These are phyloP conservation scores for Gulo gulo DNA, from an alignment of 2,113 vertebrate genomes.

Conservation along the genomic window DNA sequence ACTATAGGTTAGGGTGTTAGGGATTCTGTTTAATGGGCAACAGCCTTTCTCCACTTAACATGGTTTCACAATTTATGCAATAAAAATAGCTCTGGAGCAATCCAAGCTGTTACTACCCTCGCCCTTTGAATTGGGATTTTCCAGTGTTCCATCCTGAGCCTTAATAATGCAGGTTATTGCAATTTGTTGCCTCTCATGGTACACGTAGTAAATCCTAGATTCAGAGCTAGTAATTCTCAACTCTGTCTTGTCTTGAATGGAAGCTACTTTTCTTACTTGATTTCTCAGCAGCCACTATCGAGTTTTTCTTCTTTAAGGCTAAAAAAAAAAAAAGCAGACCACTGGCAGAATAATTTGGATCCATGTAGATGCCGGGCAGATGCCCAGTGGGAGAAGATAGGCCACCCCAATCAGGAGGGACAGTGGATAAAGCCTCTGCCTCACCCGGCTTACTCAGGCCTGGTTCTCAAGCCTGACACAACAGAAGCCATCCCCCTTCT, in stretches of 20 bases:
- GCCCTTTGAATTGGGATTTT: conserved; percentile 21
- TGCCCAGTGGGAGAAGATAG: background rate
- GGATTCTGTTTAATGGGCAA: background rate
- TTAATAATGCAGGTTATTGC: background rate
- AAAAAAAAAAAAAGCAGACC: background rate
- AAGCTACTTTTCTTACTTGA: background rate
- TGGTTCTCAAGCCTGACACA: background rate
- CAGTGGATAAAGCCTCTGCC: background rate
- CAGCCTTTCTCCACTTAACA: background rate
- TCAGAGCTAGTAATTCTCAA: background rate
- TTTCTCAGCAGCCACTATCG: background rate
- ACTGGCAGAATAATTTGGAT: background rate
- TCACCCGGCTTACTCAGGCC: background rate
- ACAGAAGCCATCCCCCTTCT: conserved; percentile 25
- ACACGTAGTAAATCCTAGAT: background rate
- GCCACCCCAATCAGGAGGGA: background rate
- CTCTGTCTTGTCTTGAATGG: background rate
- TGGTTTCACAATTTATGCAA: background rate
- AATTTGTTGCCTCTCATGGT: background rate
- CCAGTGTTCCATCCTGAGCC: background rate
- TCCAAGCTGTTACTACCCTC: background rate
- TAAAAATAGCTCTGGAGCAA: background rate
- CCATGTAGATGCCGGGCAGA: background rate
- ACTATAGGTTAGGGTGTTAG: background rate
- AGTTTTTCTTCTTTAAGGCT: background rate